Evolutionary conservation across 1,140 invertebrate species (phyloP), one percentile per base, ranked within the genome.

Genomic region (Solen grandis): DNA sequence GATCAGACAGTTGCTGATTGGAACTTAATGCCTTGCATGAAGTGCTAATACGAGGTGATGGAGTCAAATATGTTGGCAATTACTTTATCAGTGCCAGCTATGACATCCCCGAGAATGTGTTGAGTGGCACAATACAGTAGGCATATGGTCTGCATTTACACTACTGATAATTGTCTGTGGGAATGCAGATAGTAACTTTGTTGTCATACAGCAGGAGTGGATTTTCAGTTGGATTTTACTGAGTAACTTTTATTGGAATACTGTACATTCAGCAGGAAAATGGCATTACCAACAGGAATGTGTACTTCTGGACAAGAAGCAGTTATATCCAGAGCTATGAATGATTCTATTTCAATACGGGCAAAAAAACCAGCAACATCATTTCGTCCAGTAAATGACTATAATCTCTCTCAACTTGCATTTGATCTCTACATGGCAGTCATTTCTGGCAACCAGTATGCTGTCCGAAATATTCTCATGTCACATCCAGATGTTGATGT

Each of bases 401-500:
- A 90, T 68, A 88, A 86, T 41, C 85, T 88, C 65, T 90, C 88
- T 41, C 87, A 88, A 54, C 68, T 90, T 25, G 85, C 85, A 25
- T 90, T 88, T 83, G 88, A 90, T 82, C 55, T 90, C 22, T 88
- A 88, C 74, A 84, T 86, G 75, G 88, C 88, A 36, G 87, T 88
- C 55, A 65, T 84, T 27, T 84, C 85, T 59, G 85, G 85, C 38
- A 35, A 84, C 50, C 65, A 75, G 55, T 79, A 86, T 55, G 76
- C 77, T 38, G 88, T 88, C 19, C 66, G 88, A 35, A 88, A 87
- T 76, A 86, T 90, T 31, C 60, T 90, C 0, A 73, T 88, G 46
- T 90, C 88, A 25, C 86, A 88, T 81, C 88, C 88, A 62, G 88
- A 88, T 79, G 81, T 89, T 57, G 89, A 90, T 86, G 85, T 91